phyloP scores from a whole-genome alignment of 2,113 vertebrate species.

The Oostethus manadensis region DNA sequence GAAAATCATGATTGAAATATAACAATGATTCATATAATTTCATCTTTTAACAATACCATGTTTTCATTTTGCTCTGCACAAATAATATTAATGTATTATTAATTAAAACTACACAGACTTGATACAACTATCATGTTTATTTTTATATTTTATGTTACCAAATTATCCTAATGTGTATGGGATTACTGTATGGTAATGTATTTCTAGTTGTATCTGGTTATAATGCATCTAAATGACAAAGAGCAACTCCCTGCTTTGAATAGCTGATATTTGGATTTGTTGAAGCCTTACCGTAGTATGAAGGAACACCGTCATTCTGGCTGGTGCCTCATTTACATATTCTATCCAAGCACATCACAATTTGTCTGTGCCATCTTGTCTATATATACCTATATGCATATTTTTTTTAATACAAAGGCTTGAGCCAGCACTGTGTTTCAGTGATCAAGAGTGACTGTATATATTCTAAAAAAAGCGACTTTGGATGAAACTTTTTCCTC shows the following conservation, averaged over 20 bases:
- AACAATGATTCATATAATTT: too few species aligned
- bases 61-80: too few species aligned
- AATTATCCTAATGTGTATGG: too few species aligned
- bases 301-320: background rate
- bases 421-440: background rate
- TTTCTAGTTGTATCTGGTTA: background rate
- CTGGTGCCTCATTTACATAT: slow-evolving; percentile 2
- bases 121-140: too few species aligned
- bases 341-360: background rate
- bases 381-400: too few species aligned
- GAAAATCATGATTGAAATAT: too few species aligned
- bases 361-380: background rate
- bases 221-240: background rate
- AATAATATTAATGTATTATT: too few species aligned
- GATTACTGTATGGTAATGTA: background rate
- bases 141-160: too few species aligned
- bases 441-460: background rate
- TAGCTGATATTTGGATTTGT: background rate
- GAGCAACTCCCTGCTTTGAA: background rate
- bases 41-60: too few species aligned
- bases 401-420: background rate
- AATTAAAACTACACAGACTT: too few species aligned
- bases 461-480: slow-evolving; percentile 1
- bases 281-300: background rate
- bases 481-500: background rate